Evolutionary conservation across 2,113 vertebrate species (phyloP).

Genomic region (Clarias batrachus): DNA sequence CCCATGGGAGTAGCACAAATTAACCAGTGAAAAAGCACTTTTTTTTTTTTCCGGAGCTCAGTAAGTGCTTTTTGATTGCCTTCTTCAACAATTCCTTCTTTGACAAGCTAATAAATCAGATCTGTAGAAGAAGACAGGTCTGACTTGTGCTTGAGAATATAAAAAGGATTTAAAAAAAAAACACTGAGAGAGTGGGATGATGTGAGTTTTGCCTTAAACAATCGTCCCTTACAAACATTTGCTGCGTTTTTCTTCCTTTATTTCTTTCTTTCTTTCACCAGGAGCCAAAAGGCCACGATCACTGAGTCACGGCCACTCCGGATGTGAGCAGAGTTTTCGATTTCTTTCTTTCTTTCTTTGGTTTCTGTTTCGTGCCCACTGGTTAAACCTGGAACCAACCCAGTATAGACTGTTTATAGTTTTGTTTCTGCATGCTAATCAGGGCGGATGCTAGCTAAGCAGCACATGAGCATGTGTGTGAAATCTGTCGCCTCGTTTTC

Average conservation of each 20-base stretch:
- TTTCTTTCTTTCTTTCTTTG: not conserved
- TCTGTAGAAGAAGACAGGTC: conserved; percentile 76
- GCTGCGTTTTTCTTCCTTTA: not conserved
- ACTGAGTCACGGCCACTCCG: not conserved
- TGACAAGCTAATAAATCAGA: conserved; percentile 99
- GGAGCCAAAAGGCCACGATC: not conserved
- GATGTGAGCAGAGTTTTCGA: not conserved
- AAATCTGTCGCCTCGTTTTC: conserved; percentile 18
- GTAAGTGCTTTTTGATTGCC: conserved; percentile 99
- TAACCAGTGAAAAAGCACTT: conserved; percentile 98
- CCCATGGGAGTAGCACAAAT: conserved; percentile 99
- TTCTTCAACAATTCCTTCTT: conserved; percentile 92
- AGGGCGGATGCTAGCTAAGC: conserved; percentile 28
- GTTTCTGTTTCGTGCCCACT: not conserved
- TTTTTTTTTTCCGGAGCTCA: conserved; percentile 97
- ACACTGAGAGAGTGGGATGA: conserved; percentile 59
- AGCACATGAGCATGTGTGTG: conserved; percentile 20
- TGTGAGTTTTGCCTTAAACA: conserved; percentile 62
- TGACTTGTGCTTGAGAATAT: conserved; percentile 80
- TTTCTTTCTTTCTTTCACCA: not conserved
- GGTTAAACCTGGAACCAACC: conserved; percentile 2
- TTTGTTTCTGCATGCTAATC: conserved; percentile 48
- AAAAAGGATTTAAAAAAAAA: conserved; percentile 70
- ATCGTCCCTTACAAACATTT: conserved; percentile 62
- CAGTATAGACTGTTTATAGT: conserved; percentile 5